Evolutionary conservation across 2,888 invertebrate genomes (phyloP), one percentile per base, ranked within the genome.

Genomic region (Syrphus vitripennis): DNA sequence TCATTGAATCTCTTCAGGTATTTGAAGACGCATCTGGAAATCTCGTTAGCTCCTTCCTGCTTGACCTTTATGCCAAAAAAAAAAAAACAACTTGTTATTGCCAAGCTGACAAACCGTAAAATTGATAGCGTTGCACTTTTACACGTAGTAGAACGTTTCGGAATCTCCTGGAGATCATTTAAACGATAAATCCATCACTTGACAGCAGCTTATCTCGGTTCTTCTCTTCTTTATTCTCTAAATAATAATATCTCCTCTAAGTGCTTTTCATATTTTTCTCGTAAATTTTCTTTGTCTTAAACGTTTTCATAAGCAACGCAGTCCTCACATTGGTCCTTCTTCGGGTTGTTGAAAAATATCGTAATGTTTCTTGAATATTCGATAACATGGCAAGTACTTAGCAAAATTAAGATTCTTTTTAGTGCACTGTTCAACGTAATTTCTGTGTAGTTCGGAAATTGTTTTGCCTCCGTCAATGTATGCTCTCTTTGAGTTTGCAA

Each of bases 51-150:
- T 45, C 61, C 70, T 70, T 34, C 63, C 78, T 31, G 63, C 78
- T 55, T 78, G 31, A 5, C 89, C 88, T 77, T 92, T 90, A 72
- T 91, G 89, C 90, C 91, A 91, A 40, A 91, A 87, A 87, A 88
- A 59, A 21, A 14, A 59, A 59, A 37, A 21, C 21, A 59, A 34
- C 21, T 37, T 70, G 19, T 65, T 75, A 29, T 9, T 55, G 81
- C 89, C 72, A 6, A 91, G 59, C 59, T 90, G 78, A 74, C 88
- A 89, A 70, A 90, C 88, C 42, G 90, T 90, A 21, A 90, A 87
- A 83, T 90, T 90, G 21, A 89, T 82, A 14, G 88, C 88, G 79
- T 89, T 89, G 16, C 89, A 67, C 88, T 90, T 90, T 0, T 87
- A 89, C 53, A 88, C 89, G 55, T 90, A 90, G 76, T 90, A 90